phyloP scores from a whole-genome alignment of 2,113 vertebrate species.

The Poicephalus gulielmi region DNA sequence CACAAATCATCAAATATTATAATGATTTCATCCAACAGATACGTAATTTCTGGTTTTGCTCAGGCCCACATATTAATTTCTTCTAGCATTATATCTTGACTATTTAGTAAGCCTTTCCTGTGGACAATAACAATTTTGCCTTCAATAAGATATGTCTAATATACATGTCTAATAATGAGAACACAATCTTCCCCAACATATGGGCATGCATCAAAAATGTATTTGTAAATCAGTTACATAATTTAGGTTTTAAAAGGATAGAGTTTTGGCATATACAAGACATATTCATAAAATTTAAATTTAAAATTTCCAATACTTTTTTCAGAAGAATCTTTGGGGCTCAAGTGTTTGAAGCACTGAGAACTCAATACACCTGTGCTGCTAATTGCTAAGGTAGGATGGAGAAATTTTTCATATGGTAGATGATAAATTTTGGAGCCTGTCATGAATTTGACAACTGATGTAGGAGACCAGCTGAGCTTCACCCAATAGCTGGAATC shows the following conservation, averaged over 20 bases:
- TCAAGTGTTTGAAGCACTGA: neutral
- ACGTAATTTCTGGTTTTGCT: neutral
- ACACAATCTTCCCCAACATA: neutral
- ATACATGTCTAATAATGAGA: neutral
- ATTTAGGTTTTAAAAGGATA: neutral
- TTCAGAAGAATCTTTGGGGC: neutral
- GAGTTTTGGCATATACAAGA: neutral
- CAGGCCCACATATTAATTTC: neutral
- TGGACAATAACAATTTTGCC: neutral
- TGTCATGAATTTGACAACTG: neutral
- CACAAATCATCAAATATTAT: neutral
- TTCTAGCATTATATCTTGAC: neutral
- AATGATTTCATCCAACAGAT: neutral
- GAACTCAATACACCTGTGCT: neutral
- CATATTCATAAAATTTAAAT: neutral
- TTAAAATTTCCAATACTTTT: neutral
- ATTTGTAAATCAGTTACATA: neutral
- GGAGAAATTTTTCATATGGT: fast-evolving
- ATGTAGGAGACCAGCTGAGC: neutral
- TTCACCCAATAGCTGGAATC: neutral
- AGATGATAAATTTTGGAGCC: neutral
- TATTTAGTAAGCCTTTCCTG: neutral
- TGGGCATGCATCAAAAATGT: neutral
- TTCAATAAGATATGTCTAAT: neutral
- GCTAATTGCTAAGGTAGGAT: neutral